Base-by-base conservation (phyloP, 2,113 vertebrate genomes). In the Ovis canadensis region DNA sequence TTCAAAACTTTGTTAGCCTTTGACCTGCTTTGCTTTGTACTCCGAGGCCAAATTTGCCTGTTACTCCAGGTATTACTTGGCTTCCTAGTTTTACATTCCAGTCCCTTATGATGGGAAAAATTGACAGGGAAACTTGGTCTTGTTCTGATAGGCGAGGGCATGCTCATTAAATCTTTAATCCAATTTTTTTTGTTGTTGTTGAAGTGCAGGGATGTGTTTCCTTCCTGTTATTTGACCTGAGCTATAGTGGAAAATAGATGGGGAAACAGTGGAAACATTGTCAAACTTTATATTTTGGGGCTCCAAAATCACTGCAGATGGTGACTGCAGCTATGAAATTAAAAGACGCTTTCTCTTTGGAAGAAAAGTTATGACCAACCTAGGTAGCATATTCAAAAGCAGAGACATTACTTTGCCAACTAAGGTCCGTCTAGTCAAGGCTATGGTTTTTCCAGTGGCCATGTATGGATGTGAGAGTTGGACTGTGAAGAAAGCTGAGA, bases 141-240 rank as follows among this genome's bases (percentile, higher is more conserved):
- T 71, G 19, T 71, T 36, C n/a, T 71, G 2, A 71, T 23, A 36
- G n/a, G 31, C 1, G 0, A 3, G 31, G 19, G 9, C n/a, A 36
- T 23, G n/a, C 17, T 23, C n/a, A 71, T 71, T 71, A 71, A 36
- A 36, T 71, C 19, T 21, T 71, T 36, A 36, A 71, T 21, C 64
- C 64, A 36, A 21, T 48, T 19, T 36, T 67, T 17, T 36, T 36
- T 45, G 43, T n/a, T 64, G 60, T 31, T 64, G 64, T 36, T 67
- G 64, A 71, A 71, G 17, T 2, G 1, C n/a, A 71, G n/a, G 8
- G 17, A 9, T 36, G n/a, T 11, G 9, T 67, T 36, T 36, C n/a
- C 17, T 71, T 71, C 64, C 9, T 36, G n/a, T 71, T 71, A 21
- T 36, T 71, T 71, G 64, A 71, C 64, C 33, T 36, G 64, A 11